Conservation (phyloP, 30 jellyfish, hydroid and myxozoan genomes). For the Catostylus mosaicus region DNA sequence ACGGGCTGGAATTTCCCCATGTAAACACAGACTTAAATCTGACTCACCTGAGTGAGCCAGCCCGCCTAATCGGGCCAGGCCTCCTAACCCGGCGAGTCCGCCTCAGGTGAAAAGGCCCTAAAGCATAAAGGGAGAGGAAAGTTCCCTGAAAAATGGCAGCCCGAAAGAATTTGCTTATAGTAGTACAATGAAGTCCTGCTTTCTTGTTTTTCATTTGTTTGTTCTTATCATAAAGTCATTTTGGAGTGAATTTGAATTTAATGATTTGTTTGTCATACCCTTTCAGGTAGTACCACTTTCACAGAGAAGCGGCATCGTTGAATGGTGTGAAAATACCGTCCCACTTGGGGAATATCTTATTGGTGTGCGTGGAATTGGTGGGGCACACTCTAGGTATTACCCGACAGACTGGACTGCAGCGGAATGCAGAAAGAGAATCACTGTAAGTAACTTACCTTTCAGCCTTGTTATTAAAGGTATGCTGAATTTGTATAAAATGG, state of each 20-base stretch:
- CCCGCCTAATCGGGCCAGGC: no score
- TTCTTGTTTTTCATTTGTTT: neutral
- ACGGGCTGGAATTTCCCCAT: no score
- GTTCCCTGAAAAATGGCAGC: no score
- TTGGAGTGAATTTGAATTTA: no score
- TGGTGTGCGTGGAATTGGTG: slow-evolving; percentile 77
- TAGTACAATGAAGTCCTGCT: no score
- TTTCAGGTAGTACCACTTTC: slow-evolving; percentile 91
- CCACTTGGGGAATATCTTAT: slow-evolving; percentile 94
- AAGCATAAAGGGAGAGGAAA: no score
- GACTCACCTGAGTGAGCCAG: no score
- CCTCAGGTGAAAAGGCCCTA: no score
- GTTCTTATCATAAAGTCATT: neutral
- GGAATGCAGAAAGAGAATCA: slow-evolving; percentile 77
- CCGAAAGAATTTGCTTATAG: no score
- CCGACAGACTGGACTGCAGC: slow-evolving; percentile 88
- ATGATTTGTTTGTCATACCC: no score
- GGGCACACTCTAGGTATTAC: slow-evolving; percentile 90
- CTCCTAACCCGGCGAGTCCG: no score
- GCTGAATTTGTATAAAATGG: neutral
- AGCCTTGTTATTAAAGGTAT: neutral
- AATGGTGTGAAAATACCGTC: slow-evolving; percentile 97
- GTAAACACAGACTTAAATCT: no score
- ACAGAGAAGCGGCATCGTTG: slow-evolving; percentile 90
- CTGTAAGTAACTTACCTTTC: slow-evolving; percentile 43